These are phyloP conservation scores for Patella depressa DNA, from an alignment of 2,888 invertebrate species.

Conservation along the genomic window DNA sequence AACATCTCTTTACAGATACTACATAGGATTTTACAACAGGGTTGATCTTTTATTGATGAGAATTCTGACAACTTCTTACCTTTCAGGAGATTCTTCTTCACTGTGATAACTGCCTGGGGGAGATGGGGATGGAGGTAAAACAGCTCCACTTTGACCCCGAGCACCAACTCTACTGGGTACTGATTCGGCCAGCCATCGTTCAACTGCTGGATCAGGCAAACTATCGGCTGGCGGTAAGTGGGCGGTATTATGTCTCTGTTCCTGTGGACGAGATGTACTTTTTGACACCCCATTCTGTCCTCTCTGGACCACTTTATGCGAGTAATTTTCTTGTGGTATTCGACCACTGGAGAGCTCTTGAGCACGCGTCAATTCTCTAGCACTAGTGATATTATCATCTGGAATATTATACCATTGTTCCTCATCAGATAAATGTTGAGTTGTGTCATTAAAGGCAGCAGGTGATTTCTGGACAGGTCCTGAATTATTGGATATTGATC, in stretches of 20 bases:
- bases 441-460: background rate
- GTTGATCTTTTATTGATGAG: no score
- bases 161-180: constrained; percentile 23
- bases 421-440: background rate
- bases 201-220: constrained; percentile 29
- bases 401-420: background rate
- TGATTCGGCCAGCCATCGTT: constrained; percentile 35
- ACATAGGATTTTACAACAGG: no score
- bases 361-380: background rate
- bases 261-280: background rate
- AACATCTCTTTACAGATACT: no score
- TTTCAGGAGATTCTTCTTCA: constrained; percentile 48
- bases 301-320: constrained; percentile 9
- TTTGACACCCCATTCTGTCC: background rate
- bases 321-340: constrained; percentile 13
- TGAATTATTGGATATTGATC: constrained; percentile 33
- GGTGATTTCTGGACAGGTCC: constrained; percentile 13
- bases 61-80: constrained; percentile 14
- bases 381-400: constrained; percentile 5
- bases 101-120: constrained; percentile 59
- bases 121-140: constrained; percentile 48
- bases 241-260: background rate
- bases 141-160: constrained; percentile 25
- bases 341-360: background rate
- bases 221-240: constrained; percentile 17